Evolutionary conservation across 2,888 invertebrate species (phyloP).

Genomic region (Eupithecia tripunctaria): DNA sequence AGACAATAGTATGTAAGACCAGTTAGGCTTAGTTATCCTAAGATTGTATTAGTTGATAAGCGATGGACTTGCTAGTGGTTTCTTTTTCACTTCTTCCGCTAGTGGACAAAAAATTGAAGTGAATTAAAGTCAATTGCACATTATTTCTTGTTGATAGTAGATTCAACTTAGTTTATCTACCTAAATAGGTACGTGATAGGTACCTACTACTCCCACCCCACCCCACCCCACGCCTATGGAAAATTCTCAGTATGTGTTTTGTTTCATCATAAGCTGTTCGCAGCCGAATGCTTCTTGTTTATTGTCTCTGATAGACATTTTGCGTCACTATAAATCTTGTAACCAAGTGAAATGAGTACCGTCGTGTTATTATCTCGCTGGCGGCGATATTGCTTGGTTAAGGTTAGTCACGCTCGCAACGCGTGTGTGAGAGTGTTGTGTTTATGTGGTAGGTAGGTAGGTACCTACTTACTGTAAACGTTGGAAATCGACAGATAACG

Average conservation of each 20-base stretch:
- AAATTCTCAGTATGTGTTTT: not conserved
- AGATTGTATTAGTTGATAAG: too few relatives aligned
- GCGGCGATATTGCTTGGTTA: conserved; percentile 24
- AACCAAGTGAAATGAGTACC: conserved; percentile 33
- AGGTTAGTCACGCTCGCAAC: not conserved
- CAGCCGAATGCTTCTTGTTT: conserved; percentile 12
- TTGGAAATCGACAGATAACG: not conserved
- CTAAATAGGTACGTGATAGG: too few relatives aligned
- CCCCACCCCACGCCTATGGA: too few relatives aligned
- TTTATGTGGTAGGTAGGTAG: not conserved
- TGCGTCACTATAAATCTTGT: conserved; percentile 40
- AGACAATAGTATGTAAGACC: too few relatives aligned
- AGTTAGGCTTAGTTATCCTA: too few relatives aligned
- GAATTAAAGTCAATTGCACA: too few relatives aligned
- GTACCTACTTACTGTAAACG: not conserved
- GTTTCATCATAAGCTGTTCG: not conserved
- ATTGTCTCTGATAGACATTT: conserved; percentile 37
- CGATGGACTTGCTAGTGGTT: too few relatives aligned
- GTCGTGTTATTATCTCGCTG: conserved; percentile 29
- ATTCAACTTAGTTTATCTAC: too few relatives aligned
- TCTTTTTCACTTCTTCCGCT: too few relatives aligned
- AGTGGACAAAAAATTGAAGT: too few relatives aligned
- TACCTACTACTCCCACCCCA: too few relatives aligned
- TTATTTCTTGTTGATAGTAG: too few relatives aligned
- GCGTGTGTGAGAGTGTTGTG: not conserved